Evolutionary conservation across 2,888 invertebrate genomes (phyloP), one percentile per base, ranked within the genome.

Genomic region (Drosophila setosimentum): DNA sequence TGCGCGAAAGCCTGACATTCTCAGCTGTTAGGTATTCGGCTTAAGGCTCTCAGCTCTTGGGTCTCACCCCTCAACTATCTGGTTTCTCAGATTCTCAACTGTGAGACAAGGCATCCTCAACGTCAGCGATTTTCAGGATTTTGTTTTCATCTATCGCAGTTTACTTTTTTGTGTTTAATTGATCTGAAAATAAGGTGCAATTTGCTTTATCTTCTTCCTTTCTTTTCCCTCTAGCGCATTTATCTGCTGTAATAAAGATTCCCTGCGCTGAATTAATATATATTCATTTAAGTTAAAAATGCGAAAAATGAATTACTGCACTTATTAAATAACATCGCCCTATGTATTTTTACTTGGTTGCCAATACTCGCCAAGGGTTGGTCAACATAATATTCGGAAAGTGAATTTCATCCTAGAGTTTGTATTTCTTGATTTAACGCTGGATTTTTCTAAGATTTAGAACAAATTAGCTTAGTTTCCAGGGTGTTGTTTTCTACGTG

Each of bases 51-150:
- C 45, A 42, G 40, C 30, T 30, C 57, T 7, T 30, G 29, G 18
- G 40, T 42, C 29, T 57, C 30, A 21, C 30, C 29, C 21, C 29
- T 30, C 57, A 42, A 45, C 45, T 45, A 45, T 57, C 55, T 55
- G 40, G 37, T 42, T 57, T 40, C 29, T 40, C n/a, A n/a, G 40
- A 40, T 40, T 40, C 29, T 57, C 21, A 29, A 29, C 18, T 50
- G 27, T 29, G 10, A 50, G 50, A 6, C n/a, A 30, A 21, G 21
- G 45, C 57, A 57, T 45, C 30, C 30, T 57, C 57, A 30, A 30
- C 11, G 37, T 37, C 54, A 55, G 27, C 37, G 57, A 29, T 21
- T 40, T 42, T 16, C 21, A 30, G 21, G 42, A 21, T 42, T 42
- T 57, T 42, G 42, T 24, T 42, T 30, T 24, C 57, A 16, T 30